Conservation (phyloP, 1,140 invertebrate species). For the Drosophila aff. region DNA sequence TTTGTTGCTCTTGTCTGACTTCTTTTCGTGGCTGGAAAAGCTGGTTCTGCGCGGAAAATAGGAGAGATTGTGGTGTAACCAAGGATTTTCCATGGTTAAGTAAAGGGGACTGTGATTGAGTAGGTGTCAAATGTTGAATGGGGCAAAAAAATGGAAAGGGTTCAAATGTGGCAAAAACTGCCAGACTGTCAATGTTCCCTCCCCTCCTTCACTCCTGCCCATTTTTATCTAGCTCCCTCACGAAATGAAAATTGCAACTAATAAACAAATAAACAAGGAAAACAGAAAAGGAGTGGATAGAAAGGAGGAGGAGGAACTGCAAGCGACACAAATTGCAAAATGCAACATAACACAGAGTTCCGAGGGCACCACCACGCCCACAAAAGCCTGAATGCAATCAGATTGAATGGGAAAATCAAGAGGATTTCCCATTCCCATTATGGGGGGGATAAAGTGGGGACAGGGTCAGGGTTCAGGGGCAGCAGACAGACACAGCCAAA, state of each 20-base stretch:
- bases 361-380: constrained; percentile 19
- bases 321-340: constrained; percentile 77
- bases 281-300: constrained; percentile 2
- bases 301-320: constrained; percentile 34
- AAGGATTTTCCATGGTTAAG: constrained; percentile 34
- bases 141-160: constrained; percentile 8
- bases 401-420: constrained; percentile 45
- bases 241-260: constrained; percentile 76
- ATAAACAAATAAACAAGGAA: constrained; percentile 68
- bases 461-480: constrained; percentile 39
- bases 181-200: constrained; percentile 43
- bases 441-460: constrained; percentile 13
- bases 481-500: constrained; percentile 42
- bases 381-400: constrained; percentile 59
- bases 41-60: constrained; percentile 11
- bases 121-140: constrained; percentile 64
- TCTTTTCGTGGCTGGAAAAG: constrained; percentile 6
- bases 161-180: constrained; percentile 27
- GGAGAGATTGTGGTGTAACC: constrained; percentile 11
- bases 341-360: constrained; percentile 39
- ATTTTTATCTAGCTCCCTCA: constrained; percentile 11
- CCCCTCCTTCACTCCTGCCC: too few relatives aligned
- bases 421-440: background rate
- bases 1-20: constrained; percentile 65
- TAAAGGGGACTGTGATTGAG: constrained; percentile 58